These are phyloP conservation scores for Mustela nigripes DNA, from an alignment of 2,113 vertebrate species.

Conservation along the genomic window DNA sequence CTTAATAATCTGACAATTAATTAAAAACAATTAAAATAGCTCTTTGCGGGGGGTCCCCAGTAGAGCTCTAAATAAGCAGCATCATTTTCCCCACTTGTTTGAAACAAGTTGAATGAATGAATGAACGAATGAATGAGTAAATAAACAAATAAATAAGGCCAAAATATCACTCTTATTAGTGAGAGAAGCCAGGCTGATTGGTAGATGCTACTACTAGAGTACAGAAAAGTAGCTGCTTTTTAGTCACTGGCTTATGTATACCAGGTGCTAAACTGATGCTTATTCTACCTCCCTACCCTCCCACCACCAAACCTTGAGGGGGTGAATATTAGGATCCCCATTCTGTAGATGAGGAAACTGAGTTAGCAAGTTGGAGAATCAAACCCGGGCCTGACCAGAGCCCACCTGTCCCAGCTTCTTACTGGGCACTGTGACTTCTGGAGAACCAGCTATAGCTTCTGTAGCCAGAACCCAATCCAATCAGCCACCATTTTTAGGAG, in stretches of 20 bases:
- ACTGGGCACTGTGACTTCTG: neutral
- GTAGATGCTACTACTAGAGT: neutral
- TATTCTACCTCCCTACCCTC: neutral
- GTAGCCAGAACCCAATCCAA: neutral
- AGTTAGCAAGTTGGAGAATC: neutral
- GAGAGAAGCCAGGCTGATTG: neutral
- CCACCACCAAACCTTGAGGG: neutral
- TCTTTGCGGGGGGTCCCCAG: neutral
- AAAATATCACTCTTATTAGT: neutral
- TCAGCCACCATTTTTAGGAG: conserved; percentile 4
- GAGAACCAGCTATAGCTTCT: neutral
- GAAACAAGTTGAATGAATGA: neutral
- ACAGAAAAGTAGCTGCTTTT: neutral
- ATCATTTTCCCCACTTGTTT: neutral
- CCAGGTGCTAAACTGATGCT: neutral
- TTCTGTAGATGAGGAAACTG: conserved; percentile 9
- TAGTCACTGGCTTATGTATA: neutral
- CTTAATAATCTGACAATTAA: neutral
- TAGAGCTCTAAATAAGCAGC: neutral
- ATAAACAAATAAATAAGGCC: neutral
- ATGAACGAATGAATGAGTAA: neutral
- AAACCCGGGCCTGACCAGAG: neutral
- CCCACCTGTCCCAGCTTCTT: neutral
- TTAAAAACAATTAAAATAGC: neutral
- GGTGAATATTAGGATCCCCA: neutral